Percentiles rank a stretch among this genome's conserved stretches.
phyloP scores from a whole-genome alignment of 2,113 vertebrate species.

The Polypterus senegalus region DNA sequence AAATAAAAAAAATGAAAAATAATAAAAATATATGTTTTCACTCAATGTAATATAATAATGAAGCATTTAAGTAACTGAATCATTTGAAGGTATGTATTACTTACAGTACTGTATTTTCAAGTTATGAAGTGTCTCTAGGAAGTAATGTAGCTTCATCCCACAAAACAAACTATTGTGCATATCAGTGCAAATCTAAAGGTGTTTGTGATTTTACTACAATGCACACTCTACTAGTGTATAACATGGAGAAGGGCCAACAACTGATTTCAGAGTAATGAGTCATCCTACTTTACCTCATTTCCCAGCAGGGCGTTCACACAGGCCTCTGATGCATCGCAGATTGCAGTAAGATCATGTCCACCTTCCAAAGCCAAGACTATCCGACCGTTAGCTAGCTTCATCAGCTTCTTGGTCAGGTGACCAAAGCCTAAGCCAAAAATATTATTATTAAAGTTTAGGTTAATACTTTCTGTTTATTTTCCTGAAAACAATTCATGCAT shows the following conservation, averaged over 20 bases:
- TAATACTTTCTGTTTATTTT: constrained; percentile 6
- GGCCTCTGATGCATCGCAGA: constrained; percentile 58
- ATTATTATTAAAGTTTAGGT: constrained; percentile 32
- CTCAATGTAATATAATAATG: too few relatives aligned
- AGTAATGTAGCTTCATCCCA: too few relatives aligned
- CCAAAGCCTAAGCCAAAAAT: constrained; percentile 46
- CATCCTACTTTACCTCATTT: constrained; percentile 55
- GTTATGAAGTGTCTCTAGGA: too few relatives aligned
- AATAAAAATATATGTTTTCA: too few relatives aligned
- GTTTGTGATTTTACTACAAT: too few relatives aligned
- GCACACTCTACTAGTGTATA: neutral
- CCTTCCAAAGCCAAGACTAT: constrained; percentile 48
- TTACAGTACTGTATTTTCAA: too few relatives aligned
- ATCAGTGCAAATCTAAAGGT: too few relatives aligned
- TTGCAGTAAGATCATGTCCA: constrained; percentile 57
- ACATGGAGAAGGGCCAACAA: constrained; percentile 10
- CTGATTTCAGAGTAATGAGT: constrained; percentile 25
- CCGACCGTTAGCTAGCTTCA: constrained; percentile 49
- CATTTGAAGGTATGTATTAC: too few relatives aligned
- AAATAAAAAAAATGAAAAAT: too few relatives aligned
- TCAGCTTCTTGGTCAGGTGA: constrained; percentile 54
- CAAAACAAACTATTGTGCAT: too few relatives aligned
- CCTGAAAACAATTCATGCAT: neutral
- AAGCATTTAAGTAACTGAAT: too few relatives aligned
- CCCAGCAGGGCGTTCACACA: constrained; percentile 58